Evolutionary conservation across 92 coral and sea anemone species (phyloP), one percentile per base, ranked within the genome.

Genomic region (Umimayanthus kanabou): DNA sequence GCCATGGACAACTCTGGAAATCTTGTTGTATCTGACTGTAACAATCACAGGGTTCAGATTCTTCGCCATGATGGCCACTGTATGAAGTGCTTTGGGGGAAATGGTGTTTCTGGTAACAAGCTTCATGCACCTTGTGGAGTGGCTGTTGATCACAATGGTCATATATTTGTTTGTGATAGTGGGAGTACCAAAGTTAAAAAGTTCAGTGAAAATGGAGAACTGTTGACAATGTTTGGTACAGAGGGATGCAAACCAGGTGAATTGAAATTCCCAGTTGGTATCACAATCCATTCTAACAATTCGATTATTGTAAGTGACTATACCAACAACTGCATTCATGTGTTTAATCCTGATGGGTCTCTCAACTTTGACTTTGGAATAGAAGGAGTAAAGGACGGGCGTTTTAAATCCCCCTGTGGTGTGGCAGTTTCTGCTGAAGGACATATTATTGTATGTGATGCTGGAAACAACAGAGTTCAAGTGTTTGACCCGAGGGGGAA

Each of bases 301-400:
- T 75, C 79, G 11, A 5, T 75, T 75, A 75, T 75, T 37, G 79
- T 75, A 13, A 75, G 79, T 75, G 79, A 75, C 25, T 8, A 23
- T 4, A 14, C 25, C 25, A 75, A 75, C 53, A 39, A 75, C 79
- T 75, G 79, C n/a, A 39, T 75, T 75, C 79, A 75, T 75, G 79
- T 75, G 79, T 75, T 37, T 39, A 75, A 75, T n/a, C 79, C 79
- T 18, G 79, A 75, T 75, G 79, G 79, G 79, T 25, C 79, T 43
- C 45, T 75, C 23, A 75, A 75, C 50, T 75, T 75, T 75, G 79
- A 75, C 79, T 75, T 75, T 75, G 79, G 79, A n/a, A 16, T 40
- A 43, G 50, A 75, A 75, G 79, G 79, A n/a, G 53, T 75, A 75
- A 75, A 75, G 30, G 79, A 75, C 20, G 79, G 78, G 43, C 78